Evolutionary conservation across 2,113 vertebrate genomes (phyloP).

Genomic region (Eidolon helvum): DNA sequence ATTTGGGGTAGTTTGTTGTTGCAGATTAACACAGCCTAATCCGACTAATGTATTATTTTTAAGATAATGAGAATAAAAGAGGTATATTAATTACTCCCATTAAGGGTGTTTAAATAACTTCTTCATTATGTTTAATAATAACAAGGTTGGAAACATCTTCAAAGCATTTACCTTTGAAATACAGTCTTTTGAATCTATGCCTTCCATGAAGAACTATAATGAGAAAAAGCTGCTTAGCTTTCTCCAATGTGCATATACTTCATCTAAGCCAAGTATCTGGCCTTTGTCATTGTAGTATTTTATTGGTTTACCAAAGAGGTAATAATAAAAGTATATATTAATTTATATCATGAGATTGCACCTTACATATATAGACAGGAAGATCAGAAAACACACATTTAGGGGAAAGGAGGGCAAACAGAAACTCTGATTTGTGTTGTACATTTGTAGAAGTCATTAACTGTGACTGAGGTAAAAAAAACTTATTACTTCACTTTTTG

Average conservation of each 20-base stretch:
- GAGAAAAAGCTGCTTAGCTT: constrained; percentile 48
- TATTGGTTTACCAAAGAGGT: constrained; percentile 74
- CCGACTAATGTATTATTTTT: neutral
- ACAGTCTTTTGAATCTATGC: constrained; percentile 14
- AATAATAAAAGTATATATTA: constrained; percentile 81
- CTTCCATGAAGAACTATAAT: constrained; percentile 69
- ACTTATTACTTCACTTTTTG: constrained; percentile 77
- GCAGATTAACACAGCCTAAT: neutral
- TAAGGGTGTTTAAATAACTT: constrained; percentile 50
- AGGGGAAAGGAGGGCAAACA: constrained; percentile 71
- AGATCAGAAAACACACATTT: constrained; percentile 78
- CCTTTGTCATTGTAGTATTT: constrained; percentile 69
- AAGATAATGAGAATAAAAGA: constrained; percentile 26
- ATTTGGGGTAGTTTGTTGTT: neutral
- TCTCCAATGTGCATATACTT: constrained; percentile 22
- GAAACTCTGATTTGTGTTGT: constrained; percentile 79
- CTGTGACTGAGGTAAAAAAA: constrained; percentile 83
- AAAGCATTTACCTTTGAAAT: constrained; percentile 46
- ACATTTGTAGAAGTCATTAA: constrained; percentile 81
- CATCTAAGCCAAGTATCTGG: constrained; percentile 64
- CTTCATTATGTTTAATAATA: constrained; percentile 54
- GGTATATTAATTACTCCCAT: neutral
- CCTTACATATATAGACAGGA: constrained; percentile 46
- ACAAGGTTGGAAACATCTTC: constrained; percentile 46
- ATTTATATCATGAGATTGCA: constrained; percentile 80